Evolutionary conservation across 2,888 invertebrate species (phyloP).

Genomic region (Listrodromus nycthemerus): DNA sequence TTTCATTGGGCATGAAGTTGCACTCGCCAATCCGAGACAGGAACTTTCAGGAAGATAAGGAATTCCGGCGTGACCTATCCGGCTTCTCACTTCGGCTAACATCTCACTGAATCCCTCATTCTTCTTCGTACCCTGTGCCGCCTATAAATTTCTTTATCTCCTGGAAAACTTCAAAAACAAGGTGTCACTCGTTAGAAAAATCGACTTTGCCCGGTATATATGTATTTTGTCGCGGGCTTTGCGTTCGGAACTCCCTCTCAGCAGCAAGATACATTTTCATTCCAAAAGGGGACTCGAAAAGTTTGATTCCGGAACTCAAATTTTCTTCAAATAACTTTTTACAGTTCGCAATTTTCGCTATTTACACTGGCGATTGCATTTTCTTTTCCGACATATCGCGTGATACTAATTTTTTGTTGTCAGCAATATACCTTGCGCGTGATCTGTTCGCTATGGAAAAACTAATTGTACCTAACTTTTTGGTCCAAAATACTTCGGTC

Average conservation of each 20-base stretch:
- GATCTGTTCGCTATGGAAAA: neutral
- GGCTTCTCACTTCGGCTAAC: conserved; percentile 59
- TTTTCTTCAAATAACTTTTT: neutral
- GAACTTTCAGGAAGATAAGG: conserved; percentile 69
- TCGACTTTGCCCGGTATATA: conserved; percentile 21
- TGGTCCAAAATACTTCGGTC: too few relatives aligned
- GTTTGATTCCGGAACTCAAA: neutral
- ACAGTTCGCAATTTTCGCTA: neutral
- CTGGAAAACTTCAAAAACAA: conserved; percentile 40
- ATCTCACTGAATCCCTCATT: conserved; percentile 52
- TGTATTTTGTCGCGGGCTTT: neutral
- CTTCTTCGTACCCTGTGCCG: conserved; percentile 34
- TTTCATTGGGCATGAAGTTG: conserved; percentile 74
- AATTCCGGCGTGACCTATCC: conserved; percentile 61
- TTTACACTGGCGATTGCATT: neutral
- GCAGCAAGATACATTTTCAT: conserved; percentile 1
- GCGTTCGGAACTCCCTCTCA: neutral
- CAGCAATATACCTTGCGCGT: neutral
- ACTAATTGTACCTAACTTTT: too few relatives aligned
- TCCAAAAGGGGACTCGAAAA: neutral
- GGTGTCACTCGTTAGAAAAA: conserved; percentile 52
- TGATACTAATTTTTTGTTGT: neutral
- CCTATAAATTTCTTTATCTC: conserved; percentile 54
- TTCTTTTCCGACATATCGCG: neutral
- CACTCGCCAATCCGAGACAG: conserved; percentile 69